A percentile compares a stretch with the other conserved stretches of the same genome.
Evolutionary conservation across 2,797 vertebrate genomes (phyloP).

Genomic region (Vespertilio murinus): DNA sequence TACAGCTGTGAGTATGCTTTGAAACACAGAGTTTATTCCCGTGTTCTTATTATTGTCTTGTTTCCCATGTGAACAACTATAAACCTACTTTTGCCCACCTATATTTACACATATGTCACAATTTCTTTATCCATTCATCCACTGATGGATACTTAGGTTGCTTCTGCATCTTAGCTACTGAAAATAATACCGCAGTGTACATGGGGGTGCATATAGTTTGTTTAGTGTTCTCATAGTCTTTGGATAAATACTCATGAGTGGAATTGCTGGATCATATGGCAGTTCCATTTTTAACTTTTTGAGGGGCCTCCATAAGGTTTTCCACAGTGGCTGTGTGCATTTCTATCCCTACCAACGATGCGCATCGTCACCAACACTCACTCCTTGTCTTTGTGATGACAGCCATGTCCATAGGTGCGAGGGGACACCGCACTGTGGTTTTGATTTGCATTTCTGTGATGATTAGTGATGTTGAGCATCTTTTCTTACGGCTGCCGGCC

Average conservation of each 20-base stretch:
- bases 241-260: neutral
- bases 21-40: neutral
- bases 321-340: neutral
- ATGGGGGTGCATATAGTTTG: neutral
- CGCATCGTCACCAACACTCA: neutral
- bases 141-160: neutral
- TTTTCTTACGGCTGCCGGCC: neutral
- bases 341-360: neutral
- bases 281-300: neutral
- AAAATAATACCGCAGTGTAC: neutral
- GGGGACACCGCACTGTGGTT: neutral
- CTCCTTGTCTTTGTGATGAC: neutral
- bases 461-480: neutral
- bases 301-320: neutral
- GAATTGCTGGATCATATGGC: neutral
- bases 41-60: neutral
- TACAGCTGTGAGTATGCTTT: neutral
- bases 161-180: neutral
- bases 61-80: neutral
- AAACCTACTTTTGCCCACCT: neutral
- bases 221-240: neutral
- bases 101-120: neutral
- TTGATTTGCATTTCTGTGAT: neutral
- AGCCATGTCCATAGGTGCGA: neutral
- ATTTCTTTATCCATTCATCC: neutral